A percentile compares a stretch with the other conserved stretches of the same genome.
These are phyloP conservation scores for Corythoichthys intestinalis DNA, from an alignment of 2,113 vertebrate genomes.

Conservation along the genomic window DNA sequence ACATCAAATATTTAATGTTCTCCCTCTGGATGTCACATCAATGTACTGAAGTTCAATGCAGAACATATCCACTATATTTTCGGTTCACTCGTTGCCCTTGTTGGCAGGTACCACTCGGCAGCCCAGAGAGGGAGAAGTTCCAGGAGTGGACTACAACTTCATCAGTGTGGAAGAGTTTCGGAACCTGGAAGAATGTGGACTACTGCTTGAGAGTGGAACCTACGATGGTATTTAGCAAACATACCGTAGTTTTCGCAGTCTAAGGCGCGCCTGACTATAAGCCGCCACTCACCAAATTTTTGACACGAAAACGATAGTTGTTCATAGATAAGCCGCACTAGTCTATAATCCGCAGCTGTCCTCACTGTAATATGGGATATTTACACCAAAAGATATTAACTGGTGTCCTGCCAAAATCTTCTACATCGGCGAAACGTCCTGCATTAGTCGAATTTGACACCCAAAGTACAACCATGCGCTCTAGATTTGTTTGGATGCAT, in stretches of 20 bases:
- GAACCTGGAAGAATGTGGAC: conserved; percentile 90
- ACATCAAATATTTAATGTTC: neutral
- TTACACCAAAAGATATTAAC: too few relatives aligned
- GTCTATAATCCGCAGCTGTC: too few relatives aligned
- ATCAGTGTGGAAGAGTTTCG: conserved; percentile 94
- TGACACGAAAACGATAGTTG: too few relatives aligned
- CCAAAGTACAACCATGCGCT: too few relatives aligned
- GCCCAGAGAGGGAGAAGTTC: conserved; percentile 94
- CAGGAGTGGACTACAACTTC: conserved; percentile 98
- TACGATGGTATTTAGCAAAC: conserved; percentile 84
- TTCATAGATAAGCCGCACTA: too few relatives aligned
- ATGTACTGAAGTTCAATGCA: conserved; percentile 24
- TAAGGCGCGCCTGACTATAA: too few relatives aligned
- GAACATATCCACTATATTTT: conserved; percentile 4
- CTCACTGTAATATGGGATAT: too few relatives aligned
- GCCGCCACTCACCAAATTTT: too few relatives aligned
- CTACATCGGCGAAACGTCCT: too few relatives aligned
- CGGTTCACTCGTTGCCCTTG: conserved; percentile 33
- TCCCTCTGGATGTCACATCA: conserved; percentile 20
- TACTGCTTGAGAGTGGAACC: conserved; percentile 94
- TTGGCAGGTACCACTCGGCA: conserved; percentile 91
- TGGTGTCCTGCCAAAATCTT: too few relatives aligned
- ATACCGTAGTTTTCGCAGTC: neutral
- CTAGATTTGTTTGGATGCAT: too few relatives aligned
- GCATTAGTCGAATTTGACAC: too few relatives aligned